phyloP scores from a whole-genome alignment of 1,140 invertebrate species.

The Coboldia fuscipes region DNA sequence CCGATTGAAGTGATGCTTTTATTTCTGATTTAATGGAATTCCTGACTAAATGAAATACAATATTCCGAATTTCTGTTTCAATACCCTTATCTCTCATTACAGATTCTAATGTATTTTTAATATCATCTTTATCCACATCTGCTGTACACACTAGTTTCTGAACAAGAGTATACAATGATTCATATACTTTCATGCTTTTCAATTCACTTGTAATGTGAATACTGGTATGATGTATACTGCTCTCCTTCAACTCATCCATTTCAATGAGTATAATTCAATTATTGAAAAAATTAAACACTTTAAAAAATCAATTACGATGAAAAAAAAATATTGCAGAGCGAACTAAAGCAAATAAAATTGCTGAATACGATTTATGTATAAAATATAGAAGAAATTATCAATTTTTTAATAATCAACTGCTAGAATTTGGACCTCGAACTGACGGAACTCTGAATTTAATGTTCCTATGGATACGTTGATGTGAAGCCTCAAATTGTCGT shows the following conservation, averaged over 20 bases:
- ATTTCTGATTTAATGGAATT: conserved; percentile 10
- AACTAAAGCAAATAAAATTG: no score
- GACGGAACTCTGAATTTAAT: no score
- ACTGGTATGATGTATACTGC: conserved; percentile 33
- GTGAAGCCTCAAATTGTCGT: no score
- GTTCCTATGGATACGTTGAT: no score
- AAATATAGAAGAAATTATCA: no score
- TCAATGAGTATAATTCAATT: conserved; percentile 4
- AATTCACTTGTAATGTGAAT: conserved; percentile 37
- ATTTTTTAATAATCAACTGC: no score
- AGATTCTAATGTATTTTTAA: conserved; percentile 47
- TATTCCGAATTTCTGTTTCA: conserved; percentile 59
- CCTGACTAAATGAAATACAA: conserved; percentile 58
- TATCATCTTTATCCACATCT: conserved; percentile 48
- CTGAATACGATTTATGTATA: no score
- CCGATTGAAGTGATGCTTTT: conserved; percentile 5
- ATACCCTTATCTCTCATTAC: conserved; percentile 51
- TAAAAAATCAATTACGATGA: no score
- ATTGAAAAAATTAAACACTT: no score
- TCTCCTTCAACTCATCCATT: conserved; percentile 29
- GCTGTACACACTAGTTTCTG: conserved; percentile 52
- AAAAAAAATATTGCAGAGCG: no score
- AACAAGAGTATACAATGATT: conserved; percentile 27
- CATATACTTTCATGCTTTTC: conserved; percentile 36
- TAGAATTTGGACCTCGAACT: no score